phyloP scores from a whole-genome alignment of 2,888 invertebrate species.

The Craniophora ligustri region DNA sequence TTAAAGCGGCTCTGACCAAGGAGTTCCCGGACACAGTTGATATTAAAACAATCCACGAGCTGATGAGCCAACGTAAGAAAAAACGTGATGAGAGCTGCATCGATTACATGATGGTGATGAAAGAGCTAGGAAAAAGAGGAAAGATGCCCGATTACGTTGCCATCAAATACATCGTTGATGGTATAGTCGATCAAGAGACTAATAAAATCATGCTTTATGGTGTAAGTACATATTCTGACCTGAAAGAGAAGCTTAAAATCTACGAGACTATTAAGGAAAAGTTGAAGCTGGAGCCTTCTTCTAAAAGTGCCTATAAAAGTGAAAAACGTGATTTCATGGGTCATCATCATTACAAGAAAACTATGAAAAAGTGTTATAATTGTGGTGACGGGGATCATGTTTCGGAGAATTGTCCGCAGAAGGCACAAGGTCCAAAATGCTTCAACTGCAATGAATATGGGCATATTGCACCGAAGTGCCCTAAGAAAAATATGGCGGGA shows the following conservation, averaged over 20 bases:
- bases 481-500: neutral
- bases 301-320: no score
- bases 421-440: constrained; percentile 7
- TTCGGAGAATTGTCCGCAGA: neutral
- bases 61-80: constrained; percentile 20
- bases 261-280: constrained; percentile 32
- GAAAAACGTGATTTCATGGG: no score
- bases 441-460: constrained; percentile 13
- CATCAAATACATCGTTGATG: constrained; percentile 51
- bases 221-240: constrained; percentile 30
- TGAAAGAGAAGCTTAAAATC: constrained; percentile 45
- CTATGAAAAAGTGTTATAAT: constrained; percentile 2
- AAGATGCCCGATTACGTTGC: constrained; percentile 51
- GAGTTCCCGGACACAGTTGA: constrained; percentile 17
- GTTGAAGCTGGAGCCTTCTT: neutral
- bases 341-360: no score
- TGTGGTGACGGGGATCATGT: constrained; percentile 3
- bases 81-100: constrained; percentile 16
- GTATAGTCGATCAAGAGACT: constrained; percentile 35
- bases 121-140: constrained; percentile 19
- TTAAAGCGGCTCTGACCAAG: constrained; percentile 2
- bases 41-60: constrained; percentile 17
- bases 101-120: constrained; percentile 38
- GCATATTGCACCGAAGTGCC: constrained; percentile 4
- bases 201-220: constrained; percentile 51